These are phyloP conservation scores for Cantharis nigra DNA, from an alignment of 2,888 invertebrate species.

Conservation along the genomic window DNA sequence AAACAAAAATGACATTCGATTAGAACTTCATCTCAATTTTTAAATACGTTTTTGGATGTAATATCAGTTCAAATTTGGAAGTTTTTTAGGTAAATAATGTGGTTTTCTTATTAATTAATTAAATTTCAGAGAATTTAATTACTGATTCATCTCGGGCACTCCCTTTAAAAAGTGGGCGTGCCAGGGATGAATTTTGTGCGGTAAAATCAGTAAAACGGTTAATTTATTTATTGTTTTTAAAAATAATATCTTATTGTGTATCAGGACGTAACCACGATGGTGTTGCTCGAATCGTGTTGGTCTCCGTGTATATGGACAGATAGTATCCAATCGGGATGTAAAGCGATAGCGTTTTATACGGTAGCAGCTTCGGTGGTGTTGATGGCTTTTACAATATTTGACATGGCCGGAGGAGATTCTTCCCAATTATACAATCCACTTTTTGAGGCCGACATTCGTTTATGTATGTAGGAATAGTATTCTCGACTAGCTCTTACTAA, in stretches of 20 bases:
- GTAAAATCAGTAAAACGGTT: background rate
- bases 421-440: constrained; percentile 86
- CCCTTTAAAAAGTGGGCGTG: background rate
- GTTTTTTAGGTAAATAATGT: background rate
- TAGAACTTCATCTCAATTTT: background rate
- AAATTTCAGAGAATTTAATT: background rate
- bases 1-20: background rate
- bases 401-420: constrained; percentile 86
- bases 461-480: constrained; percentile 61
- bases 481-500: background rate
- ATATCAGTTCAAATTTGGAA: background rate
- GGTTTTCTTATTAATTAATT: background rate
- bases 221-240: background rate
- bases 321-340: constrained; percentile 74
- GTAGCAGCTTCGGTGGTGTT: constrained; percentile 73
- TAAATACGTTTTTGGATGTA: background rate
- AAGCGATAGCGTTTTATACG: constrained; percentile 80
- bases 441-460: constrained; percentile 83
- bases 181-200: background rate
- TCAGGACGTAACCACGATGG: constrained; percentile 61
- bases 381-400: constrained; percentile 75
- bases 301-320: constrained; percentile 87
- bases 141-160: background rate
- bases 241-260: background rate
- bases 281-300: constrained; percentile 79